These are phyloP conservation scores for Lithophane semibrunnea DNA, from an alignment of 2,888 invertebrate species.

Conservation along the genomic window DNA sequence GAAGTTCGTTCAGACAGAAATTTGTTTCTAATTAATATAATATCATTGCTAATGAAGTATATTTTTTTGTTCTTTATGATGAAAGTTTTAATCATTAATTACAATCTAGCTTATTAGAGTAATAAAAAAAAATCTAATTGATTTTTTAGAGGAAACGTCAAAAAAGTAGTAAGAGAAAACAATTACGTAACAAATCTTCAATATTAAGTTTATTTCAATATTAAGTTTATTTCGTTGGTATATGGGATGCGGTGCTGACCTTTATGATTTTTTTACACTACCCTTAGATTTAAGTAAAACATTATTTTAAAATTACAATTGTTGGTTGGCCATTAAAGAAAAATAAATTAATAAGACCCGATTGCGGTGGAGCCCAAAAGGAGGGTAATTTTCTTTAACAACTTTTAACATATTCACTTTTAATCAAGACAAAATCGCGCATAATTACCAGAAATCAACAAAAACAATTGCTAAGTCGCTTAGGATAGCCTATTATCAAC, in stretches of 20 bases:
- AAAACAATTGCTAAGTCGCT: constrained; percentile 39
- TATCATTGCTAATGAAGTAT: constrained; percentile 1
- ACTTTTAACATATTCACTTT: neutral
- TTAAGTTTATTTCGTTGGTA: neutral
- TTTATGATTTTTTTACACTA: neutral
- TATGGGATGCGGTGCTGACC: neutral
- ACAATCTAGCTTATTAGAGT: too few species aligned
- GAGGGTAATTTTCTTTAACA: neutral
- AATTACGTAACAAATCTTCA: neutral
- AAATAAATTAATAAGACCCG: neutral
- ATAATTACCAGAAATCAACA: neutral
- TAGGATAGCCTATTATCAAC: constrained; percentile 59
- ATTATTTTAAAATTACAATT: neutral
- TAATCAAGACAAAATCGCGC: neutral
- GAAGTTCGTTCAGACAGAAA: neutral
- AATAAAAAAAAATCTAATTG: neutral
- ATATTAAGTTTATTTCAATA: neutral
- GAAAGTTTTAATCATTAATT: constrained; percentile 23
- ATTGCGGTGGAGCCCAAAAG: too few species aligned
- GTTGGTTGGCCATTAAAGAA: neutral
- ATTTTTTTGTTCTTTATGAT: neutral
- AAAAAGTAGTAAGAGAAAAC: neutral
- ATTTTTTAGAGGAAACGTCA: neutral
- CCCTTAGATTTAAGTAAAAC: neutral
- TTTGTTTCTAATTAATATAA: too few species aligned